Evolutionary conservation across 2,113 vertebrate species (phyloP), one percentile per base, ranked within the genome.

Genomic region (Corythaeola cristata): DNA sequence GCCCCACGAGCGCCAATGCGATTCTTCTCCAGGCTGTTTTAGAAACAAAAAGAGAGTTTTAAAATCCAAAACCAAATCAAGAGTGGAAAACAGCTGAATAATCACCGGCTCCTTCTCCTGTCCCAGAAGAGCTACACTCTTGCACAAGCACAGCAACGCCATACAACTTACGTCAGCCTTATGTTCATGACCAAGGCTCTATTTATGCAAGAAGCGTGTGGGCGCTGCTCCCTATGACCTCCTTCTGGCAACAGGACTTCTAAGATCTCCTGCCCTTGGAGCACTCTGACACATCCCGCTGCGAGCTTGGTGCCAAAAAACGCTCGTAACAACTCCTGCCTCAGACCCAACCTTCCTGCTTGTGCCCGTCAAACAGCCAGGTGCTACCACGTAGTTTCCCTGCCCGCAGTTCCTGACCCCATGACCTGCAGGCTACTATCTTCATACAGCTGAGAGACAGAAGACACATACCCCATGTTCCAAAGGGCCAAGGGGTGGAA

Each of bases 11-110:
- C 91, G 49, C 95, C 98, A 80, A 99, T 98, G 44, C 1, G 55
- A 93, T 99, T 99, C 28, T 97, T 98, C 96, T 99, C 99, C 97
- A 99, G 97, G 90, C 99, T 99, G 96, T 79, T 62, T 74, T 19
- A 47, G 52, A 20, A 83, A 30, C 3, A 15, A 5, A 85, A 41
- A 39, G 49, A 68, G 30, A 71, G 24, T 28, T 63, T 39, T 94
- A 63, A 96, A 93, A 68, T 20, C 27, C 30, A 49, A 66, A 32
- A 37, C 2, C 37, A 53, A 41, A 66, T 19, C 30, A 33, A 53
- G 63, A 63, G 35, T 7, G 17, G 26, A 35, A 89, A 82, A 15
- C 41, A 84, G 45, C 19, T 62, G 56, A 64, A 30, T 12, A 37
- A 39, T 8, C 33, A 18, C 32, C 32, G 78, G 5, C 64, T 73